Percentiles rank a stretch among this genome's conserved stretches.
These are phyloP conservation scores for Chironomus striatipennis DNA, from an alignment of 1,140 invertebrate species.

Conservation along the genomic window DNA sequence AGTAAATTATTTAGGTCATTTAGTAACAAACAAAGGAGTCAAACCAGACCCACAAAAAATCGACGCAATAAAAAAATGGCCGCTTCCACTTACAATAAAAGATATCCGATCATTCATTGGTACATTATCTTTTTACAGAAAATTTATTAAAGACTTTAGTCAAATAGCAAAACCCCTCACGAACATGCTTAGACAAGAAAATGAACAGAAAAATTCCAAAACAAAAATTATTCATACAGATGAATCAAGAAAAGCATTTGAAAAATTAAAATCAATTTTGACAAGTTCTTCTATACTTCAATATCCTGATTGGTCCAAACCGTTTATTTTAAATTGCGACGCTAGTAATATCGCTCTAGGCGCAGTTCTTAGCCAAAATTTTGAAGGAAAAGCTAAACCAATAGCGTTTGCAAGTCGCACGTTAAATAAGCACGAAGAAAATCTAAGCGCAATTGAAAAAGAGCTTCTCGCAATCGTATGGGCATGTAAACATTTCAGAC, in stretches of 20 bases:
- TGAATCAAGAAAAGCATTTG: slow-evolving; percentile 32
- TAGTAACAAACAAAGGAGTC: slow-evolving; percentile 39
- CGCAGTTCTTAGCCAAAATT: slow-evolving; percentile 31
- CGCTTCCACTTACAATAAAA: slow-evolving; percentile 34
- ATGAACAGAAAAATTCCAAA: not conserved
- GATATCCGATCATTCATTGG: slow-evolving; percentile 36
- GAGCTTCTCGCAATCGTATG: slow-evolving; percentile 37
- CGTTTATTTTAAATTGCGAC: slow-evolving; percentile 28
- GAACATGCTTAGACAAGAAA: too few relatives aligned
- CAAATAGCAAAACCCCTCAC: slow-evolving; percentile 25
- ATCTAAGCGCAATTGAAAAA: slow-evolving; percentile 36
- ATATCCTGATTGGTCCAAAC: not conserved
- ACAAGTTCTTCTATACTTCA: slow-evolving; percentile 34
- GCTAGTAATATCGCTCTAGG: slow-evolving; percentile 31
- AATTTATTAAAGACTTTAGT: slow-evolving; percentile 32
- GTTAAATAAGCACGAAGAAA: slow-evolving; percentile 38
- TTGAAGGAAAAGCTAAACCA: slow-evolving; percentile 31
- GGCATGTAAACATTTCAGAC: slow-evolving; percentile 39
- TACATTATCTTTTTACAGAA: slow-evolving; percentile 38
- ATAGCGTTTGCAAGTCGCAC: slow-evolving; percentile 38
- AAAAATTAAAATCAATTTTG: slow-evolving; percentile 36
- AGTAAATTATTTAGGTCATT: slow-evolving; percentile 42
- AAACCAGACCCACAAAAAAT: slow-evolving; percentile 39
- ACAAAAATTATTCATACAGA: slow-evolving; percentile 30
- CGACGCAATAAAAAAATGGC: slow-evolving; percentile 34